Base-by-base conservation (phyloP, 2,888 invertebrate genomes). In the Odontomyia ornata region DNA sequence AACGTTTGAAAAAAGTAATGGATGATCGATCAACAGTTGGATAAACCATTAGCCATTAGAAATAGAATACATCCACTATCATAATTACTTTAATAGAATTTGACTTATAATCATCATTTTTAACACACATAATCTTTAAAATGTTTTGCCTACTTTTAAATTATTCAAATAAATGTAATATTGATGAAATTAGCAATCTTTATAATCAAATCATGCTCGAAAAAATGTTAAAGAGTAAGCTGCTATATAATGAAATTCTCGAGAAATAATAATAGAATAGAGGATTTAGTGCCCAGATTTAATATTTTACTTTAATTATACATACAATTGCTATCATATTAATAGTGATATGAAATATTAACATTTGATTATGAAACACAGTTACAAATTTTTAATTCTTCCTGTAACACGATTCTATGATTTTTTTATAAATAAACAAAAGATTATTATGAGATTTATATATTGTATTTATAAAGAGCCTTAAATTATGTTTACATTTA, bases 401-500 rank as follows among this genome's bases (percentile, higher is more conserved):
- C 25, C 18, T 60, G 11, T 60, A 60, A 60, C 60, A 60, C 25
- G 25, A 60, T 15, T 23, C 60, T 60, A 60, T 25, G 15, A 60
- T 60, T 60, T 60, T 60, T 52, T n/a, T n/a, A 52, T 15, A 60
- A 18, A 60, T 60, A 25, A 60, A 9, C 36, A 60, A 60, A 25
- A 7, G 21, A 60, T 60, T 15, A 60, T 60, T 25, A 60, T 60
- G 60, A 60, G 21, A 60, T 60, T 25, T 60, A 25, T 60, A 60
- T 60, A 60, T 60, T 60, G 60, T 60, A 60, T 60, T 60, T 60
- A 60, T 60, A 60, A 25, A 60, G 60, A 60, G 13, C 60, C 21
- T 60, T 60, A 60, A 60, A 60, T 60, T 60, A 60, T 60, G 60
- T 60, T 60, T 60, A 60, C 60, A 23, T 60, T 13, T 25, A 60